Evolutionary conservation across 2,113 vertebrate species (phyloP), one percentile per base, ranked within the genome.

Genomic region (Candoia aspera): DNA sequence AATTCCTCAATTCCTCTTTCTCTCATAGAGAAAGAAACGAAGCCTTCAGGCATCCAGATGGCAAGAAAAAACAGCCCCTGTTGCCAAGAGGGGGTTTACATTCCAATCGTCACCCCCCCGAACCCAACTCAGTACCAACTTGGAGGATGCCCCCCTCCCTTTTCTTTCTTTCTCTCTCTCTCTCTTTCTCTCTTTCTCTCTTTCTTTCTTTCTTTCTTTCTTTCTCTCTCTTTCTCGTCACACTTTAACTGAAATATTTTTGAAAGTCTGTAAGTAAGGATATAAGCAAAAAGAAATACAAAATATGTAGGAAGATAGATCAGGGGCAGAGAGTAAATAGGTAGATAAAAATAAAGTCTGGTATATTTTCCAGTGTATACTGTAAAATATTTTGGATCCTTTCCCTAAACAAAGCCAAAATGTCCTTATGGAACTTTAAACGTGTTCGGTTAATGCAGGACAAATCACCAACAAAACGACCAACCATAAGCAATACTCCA

Each of bases 191-290:
- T 4, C n/a, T 15, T 79, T 2, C 33, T 37, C 6, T 17, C 13
- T 29, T 33, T n/a, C n/a, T 17, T n/a, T 33, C 13, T 73, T 2
- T 19, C 0, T 6, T 3, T 73, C 15, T 42, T 21, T 37, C n/a
- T 17, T n/a, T 33, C 13, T 73, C 1, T 19, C 0, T 6, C 0
- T 73, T 5, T 42, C 8, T 37, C 1, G 0, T 12, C 26, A 29
- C 29, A 29, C 62, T 64, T 64, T 64, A 29, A 24, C 9, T 29
- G 10, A 26, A 26, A 29, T 29, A 64, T 64, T 64, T 64, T 29
- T 64, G 62, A 64, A 64, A 13, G 2, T 4, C 3, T 64, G 62
- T 29, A 64, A 29, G 11, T 62, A 62, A 62, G 24, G 26, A 62
- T 13, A 68, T n/a, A n/a, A 68, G 26, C 42, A 42, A 42, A 42